These are phyloP conservation scores for Sylvilagus bachmani DNA, from an alignment of 2,113 vertebrate genomes.

Conservation along the genomic window DNA sequence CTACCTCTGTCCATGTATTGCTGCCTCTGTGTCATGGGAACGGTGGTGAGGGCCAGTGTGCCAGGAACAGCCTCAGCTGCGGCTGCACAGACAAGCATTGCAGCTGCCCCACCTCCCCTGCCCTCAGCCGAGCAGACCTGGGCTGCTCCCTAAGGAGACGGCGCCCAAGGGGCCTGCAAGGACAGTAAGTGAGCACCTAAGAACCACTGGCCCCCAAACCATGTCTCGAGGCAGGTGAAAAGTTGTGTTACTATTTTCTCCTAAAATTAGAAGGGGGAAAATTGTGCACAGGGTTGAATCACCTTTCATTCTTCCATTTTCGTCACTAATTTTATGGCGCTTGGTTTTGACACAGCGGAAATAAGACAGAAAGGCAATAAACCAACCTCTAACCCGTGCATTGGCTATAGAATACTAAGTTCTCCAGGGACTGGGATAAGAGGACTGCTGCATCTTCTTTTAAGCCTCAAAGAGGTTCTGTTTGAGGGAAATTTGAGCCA, in stretches of 20 bases:
- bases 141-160: background rate
- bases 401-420: background rate
- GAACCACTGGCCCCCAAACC: background rate
- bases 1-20: rapidly evolving
- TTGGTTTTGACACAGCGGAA: constrained; percentile 55
- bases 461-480: background rate
- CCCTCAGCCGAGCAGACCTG: background rate
- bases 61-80: background rate
- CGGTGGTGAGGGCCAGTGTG: background rate
- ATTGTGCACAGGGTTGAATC: background rate
- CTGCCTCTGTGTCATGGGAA: background rate
- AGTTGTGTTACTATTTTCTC: background rate
- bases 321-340: background rate
- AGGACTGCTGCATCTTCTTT: background rate
- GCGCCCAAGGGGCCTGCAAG: background rate
- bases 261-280: background rate
- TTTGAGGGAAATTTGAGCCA: background rate
- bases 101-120: background rate
- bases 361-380: constrained; percentile 6
- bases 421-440: background rate
- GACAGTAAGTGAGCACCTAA: background rate
- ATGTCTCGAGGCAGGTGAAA: background rate
- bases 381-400: background rate
- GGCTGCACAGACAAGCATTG: rapidly evolving
- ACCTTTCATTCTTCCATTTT: background rate